These are phyloP conservation scores for Hyperopisus bebe DNA, from an alignment of 2,113 vertebrate species.

Conservation along the genomic window DNA sequence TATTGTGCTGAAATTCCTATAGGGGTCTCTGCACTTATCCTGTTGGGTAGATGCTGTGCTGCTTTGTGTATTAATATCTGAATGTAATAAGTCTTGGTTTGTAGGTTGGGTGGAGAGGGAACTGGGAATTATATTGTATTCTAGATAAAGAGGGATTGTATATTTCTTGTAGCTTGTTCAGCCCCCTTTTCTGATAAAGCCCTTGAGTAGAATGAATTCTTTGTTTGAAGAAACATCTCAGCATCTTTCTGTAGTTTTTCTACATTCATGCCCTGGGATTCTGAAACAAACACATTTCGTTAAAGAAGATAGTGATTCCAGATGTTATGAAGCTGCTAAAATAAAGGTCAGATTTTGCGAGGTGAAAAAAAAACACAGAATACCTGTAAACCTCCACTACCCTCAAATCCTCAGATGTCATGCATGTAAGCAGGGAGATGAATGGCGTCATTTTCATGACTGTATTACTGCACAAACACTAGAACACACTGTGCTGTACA, in stretches of 20 bases:
- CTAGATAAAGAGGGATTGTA: constrained; percentile 11
- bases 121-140: neutral
- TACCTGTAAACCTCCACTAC: neutral
- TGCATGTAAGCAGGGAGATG: neutral
- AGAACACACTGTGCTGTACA: neutral
- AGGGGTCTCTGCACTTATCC: neutral
- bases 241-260: neutral
- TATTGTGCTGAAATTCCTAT: neutral
- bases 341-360: neutral
- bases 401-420: neutral
- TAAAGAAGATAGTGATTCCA: neutral
- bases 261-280: neutral
- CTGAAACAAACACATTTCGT: neutral
- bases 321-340: neutral
- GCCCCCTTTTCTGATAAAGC: neutral
- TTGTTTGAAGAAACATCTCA: constrained; percentile 9
- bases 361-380: neutral
- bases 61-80: neutral
- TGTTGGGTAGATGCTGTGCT: neutral
- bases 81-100: neutral
- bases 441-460: neutral
- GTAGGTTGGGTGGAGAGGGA: neutral
- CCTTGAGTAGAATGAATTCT: constrained; percentile 14
- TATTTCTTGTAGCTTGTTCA: neutral
- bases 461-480: neutral